phyloP scores from a whole-genome alignment of 2,888 invertebrate genomes.

The Drosophila acutilabella region DNA sequence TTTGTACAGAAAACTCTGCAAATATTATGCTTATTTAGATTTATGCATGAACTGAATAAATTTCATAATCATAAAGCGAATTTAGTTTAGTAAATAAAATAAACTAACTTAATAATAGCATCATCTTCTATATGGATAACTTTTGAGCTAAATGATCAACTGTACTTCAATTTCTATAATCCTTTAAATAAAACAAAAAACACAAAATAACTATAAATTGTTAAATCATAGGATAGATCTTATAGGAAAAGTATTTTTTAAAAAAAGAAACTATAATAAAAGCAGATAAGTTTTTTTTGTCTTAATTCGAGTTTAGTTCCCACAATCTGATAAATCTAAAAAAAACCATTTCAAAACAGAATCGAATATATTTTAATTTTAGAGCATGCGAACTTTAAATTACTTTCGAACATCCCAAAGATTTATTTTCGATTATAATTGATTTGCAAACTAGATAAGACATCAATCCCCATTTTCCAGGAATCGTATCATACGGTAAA shows the following conservation, averaged over 20 bases:
- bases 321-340: not conserved
- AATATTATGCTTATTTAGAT: not conserved
- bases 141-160: too few relatives aligned
- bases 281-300: too few relatives aligned
- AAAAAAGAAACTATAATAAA: too few relatives aligned
- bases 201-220: too few relatives aligned
- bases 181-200: too few relatives aligned
- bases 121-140: too few relatives aligned
- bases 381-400: not conserved
- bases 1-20: not conserved
- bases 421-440: not conserved
- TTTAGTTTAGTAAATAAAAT: too few relatives aligned
- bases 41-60: too few relatives aligned
- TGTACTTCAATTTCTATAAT: too few relatives aligned
- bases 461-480: slow-evolving; percentile 15
- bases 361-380: not conserved
- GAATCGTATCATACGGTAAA: slow-evolving; percentile 27
- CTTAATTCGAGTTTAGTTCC: not conserved
- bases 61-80: not conserved
- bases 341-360: not conserved
- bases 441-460: slow-evolving; percentile 3
- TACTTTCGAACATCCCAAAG: not conserved
- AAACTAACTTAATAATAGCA: too few relatives aligned
- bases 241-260: too few relatives aligned
- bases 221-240: too few relatives aligned